Percentiles rank a stretch among this genome's conserved stretches.
Evolutionary conservation across 2,797 vertebrate species (phyloP).

Genomic region (Percopsis omiscomaycus): DNA sequence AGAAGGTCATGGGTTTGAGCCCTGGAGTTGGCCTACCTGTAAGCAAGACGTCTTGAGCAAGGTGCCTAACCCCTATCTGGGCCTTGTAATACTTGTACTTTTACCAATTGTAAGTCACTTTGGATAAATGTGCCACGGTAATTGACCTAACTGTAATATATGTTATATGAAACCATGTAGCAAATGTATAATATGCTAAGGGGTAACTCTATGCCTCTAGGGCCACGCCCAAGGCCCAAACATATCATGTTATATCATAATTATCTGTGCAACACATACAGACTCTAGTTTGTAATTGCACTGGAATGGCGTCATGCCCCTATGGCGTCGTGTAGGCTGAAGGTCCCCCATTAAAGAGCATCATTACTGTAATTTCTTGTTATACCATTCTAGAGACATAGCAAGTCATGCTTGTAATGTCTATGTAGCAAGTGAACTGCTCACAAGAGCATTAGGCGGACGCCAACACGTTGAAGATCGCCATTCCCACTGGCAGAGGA

Average conservation of each 20-base stretch:
- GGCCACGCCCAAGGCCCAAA: constrained; percentile 24
- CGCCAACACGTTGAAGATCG: background rate
- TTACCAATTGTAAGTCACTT: background rate
- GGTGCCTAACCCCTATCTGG: no score
- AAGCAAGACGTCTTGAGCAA: no score
- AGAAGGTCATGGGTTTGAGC: no score
- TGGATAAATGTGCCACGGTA: background rate
- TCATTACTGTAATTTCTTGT: no score
- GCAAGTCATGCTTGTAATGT: background rate
- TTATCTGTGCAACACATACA: constrained; percentile 29
- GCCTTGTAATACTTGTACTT: no score
- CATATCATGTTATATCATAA: constrained; percentile 28
- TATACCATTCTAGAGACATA: no score
- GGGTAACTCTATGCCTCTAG: constrained; percentile 12
- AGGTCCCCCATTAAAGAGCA: no score
- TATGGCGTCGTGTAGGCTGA: background rate
- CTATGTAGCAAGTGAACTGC: background rate
- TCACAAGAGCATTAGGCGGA: background rate
- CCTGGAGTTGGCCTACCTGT: no score
- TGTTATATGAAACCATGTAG: background rate
- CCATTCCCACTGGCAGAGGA: no score
- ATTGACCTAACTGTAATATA: background rate
- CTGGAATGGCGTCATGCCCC: constrained; percentile 1
- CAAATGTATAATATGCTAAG: background rate
- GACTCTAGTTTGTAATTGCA: constrained; percentile 3